phyloP scores from a whole-genome alignment of 2,888 invertebrate genomes.

The Neoascia interrupta region DNA sequence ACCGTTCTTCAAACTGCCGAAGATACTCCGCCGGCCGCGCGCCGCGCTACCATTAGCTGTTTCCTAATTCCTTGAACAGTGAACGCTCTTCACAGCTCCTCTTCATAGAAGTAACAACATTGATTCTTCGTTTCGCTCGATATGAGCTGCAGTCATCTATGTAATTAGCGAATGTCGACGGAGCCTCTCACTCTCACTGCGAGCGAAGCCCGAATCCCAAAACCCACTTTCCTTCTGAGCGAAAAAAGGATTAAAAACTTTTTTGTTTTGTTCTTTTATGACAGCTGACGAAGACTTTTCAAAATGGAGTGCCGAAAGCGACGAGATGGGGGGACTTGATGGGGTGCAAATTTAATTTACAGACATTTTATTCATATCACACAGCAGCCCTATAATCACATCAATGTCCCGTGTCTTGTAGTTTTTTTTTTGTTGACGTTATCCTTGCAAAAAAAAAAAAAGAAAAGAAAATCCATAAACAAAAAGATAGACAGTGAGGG shows the following conservation, averaged over 20 bases:
- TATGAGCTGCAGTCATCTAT: constrained; percentile 65
- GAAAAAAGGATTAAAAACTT: constrained; percentile 53
- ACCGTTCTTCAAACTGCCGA: constrained; percentile 4
- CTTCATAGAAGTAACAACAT: constrained; percentile 49
- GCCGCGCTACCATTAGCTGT: constrained; percentile 23
- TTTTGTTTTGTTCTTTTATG: background rate
- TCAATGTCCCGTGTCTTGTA: constrained; percentile 56
- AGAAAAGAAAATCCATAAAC: constrained; percentile 30
- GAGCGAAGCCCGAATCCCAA: background rate
- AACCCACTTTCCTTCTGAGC: background rate
- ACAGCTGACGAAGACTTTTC: constrained; percentile 30
- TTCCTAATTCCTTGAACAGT: constrained; percentile 27
- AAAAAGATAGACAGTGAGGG: background rate
- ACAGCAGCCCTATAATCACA: constrained; percentile 57
- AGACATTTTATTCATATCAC: constrained; percentile 60
- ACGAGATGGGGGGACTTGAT: background rate
- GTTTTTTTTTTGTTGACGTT: constrained; percentile 29
- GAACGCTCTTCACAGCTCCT: too few relatives aligned
- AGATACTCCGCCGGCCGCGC: constrained; percentile 2
- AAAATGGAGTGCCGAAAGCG: background rate
- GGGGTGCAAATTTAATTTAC: constrained; percentile 47
- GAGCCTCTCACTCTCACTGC: background rate
- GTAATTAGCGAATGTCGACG: constrained; percentile 64
- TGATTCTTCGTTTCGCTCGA: constrained; percentile 65
- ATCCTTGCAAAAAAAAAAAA: too few relatives aligned